Evolutionary conservation across 2,888 invertebrate species (phyloP).

Genomic region (Octonoba sinensis): DNA sequence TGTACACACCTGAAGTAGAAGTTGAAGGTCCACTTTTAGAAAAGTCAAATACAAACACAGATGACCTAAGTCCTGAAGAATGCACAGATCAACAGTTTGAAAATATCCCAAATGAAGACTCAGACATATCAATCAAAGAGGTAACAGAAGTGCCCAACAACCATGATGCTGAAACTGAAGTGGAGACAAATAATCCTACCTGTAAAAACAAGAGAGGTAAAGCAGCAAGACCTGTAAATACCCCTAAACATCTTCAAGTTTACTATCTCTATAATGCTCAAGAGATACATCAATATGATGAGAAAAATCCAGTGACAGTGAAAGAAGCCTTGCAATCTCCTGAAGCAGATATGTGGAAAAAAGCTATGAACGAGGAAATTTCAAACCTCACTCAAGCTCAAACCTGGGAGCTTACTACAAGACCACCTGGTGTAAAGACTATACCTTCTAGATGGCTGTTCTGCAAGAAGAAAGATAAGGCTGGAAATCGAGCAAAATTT

Average conservation of each 20-base stretch:
- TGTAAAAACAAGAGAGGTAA: not conserved
- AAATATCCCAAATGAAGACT: too few species aligned
- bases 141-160: not conserved
- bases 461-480: slow-evolving; percentile 3
- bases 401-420: slow-evolving; percentile 13
- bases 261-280: slow-evolving; percentile 4
- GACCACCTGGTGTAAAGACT: slow-evolving; percentile 9
- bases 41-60: not conserved
- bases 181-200: not conserved
- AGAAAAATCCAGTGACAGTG: slow-evolving; percentile 13
- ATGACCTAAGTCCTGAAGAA: not conserved
- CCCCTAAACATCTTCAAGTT: not conserved
- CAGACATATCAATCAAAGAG: not conserved
- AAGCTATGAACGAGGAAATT: slow-evolving; percentile 31
- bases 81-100: not conserved
- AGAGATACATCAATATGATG: not conserved
- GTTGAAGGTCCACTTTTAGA: not conserved
- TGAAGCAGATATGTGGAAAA: slow-evolving; percentile 15
- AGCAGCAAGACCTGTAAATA: not conserved
- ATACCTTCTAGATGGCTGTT: slow-evolving; percentile 19
- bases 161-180: not conserved
- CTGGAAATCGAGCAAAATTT: slow-evolving; percentile 58
- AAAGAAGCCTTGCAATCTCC: slow-evolving; percentile 21
- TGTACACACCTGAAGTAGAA: not conserved
- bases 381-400: slow-evolving; percentile 4